phyloP scores from a whole-genome alignment of 1,140 invertebrate species.

The Drosophila neocordata region DNA sequence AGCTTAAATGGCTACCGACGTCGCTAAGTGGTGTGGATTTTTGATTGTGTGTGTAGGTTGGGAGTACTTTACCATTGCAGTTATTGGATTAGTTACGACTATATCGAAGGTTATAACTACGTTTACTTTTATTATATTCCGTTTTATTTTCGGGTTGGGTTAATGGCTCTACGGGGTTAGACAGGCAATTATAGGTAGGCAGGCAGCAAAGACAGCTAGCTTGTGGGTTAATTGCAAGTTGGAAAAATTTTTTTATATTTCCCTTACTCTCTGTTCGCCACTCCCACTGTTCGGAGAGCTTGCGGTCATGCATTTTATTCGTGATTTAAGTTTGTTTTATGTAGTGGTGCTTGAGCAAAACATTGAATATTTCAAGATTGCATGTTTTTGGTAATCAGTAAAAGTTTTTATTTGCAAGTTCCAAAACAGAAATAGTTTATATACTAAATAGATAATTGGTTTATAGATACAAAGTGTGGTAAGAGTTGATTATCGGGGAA shows the following conservation, averaged over 20 bases:
- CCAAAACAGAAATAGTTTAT: slow-evolving; percentile 15
- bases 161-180: slow-evolving; percentile 41
- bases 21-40: slow-evolving; percentile 16
- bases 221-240: slow-evolving; percentile 10
- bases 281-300: not conserved
- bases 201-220: slow-evolving; percentile 22
- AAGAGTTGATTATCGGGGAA: not conserved
- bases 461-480: slow-evolving; percentile 8
- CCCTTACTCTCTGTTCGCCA: not conserved
- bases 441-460: slow-evolving; percentile 8
- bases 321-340: not conserved
- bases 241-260: not conserved
- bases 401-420: slow-evolving; percentile 27
- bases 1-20: slow-evolving; percentile 14
- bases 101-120: slow-evolving; percentile 1
- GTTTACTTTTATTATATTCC: not conserved
- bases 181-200: slow-evolving; percentile 35
- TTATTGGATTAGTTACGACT: slow-evolving; percentile 37
- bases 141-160: slow-evolving; percentile 6
- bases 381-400: slow-evolving; percentile 7
- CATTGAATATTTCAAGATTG: slow-evolving; percentile 19
- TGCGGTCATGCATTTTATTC: slow-evolving; percentile 10
- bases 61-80: slow-evolving; percentile 8
- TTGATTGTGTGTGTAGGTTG: slow-evolving; percentile 14
- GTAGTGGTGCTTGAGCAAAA: slow-evolving; percentile 21